These are phyloP conservation scores for Cryptocephalus moraei DNA, from an alignment of 2,888 invertebrate species.

Conservation along the genomic window DNA sequence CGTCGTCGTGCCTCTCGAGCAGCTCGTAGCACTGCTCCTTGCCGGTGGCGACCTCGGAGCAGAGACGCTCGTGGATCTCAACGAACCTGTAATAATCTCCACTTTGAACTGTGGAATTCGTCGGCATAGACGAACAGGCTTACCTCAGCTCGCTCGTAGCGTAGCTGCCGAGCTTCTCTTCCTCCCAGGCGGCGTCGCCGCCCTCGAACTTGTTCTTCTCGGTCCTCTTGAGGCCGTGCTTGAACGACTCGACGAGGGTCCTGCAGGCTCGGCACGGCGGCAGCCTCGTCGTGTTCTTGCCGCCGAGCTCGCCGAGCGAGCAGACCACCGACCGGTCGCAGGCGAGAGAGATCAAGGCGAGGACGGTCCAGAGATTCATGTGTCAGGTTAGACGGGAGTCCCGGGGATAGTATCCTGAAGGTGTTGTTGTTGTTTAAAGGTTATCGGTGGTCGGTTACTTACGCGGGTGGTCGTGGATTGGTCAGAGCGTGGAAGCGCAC, in stretches of 20 bases:
- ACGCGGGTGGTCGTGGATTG: too few species aligned
- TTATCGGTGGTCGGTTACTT: too few species aligned
- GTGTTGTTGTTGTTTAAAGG: too few species aligned
- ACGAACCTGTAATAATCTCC: constrained; percentile 42
- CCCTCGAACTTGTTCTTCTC: constrained; percentile 84
- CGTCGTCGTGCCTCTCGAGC: constrained; percentile 71
- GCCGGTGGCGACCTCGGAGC: constrained; percentile 62
- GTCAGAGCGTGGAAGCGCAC: too few species aligned
- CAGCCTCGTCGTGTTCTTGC: constrained; percentile 10
- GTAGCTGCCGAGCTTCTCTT: constrained; percentile 73
- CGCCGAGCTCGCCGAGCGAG: neutral
- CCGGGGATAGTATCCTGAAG: too few species aligned
- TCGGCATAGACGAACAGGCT: too few species aligned
- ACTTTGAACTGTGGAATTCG: too few species aligned
- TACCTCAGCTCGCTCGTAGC: constrained; percentile 74
- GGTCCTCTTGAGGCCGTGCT: constrained; percentile 65
- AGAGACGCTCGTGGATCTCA: constrained; percentile 83
- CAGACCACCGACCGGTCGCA: neutral
- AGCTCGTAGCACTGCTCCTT: constrained; percentile 74
- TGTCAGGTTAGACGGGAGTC: too few species aligned
- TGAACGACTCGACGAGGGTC: constrained; percentile 63
- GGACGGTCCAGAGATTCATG: too few species aligned
- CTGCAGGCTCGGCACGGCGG: constrained; percentile 75
- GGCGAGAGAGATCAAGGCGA: too few species aligned
- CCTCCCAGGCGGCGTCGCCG: constrained; percentile 90